Conservation (phyloP, 1,140 invertebrate species). For the Neuroterus valhalla region DNA sequence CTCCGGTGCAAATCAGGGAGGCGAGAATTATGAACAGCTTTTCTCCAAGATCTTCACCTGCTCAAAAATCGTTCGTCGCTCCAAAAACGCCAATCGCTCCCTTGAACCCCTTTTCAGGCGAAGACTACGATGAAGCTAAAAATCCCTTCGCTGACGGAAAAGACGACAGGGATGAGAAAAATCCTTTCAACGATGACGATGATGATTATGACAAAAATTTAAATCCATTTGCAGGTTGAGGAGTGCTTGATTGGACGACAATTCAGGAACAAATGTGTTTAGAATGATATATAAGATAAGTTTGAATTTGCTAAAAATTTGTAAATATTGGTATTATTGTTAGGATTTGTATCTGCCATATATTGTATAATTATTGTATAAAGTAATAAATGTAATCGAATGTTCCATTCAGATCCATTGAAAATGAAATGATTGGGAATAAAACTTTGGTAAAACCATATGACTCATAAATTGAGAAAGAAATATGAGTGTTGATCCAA, state of each 20-base stretch:
- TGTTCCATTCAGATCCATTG: no score
- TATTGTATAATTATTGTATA: no score
- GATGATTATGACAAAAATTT: slow-evolving; percentile 80
- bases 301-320: no score
- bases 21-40: slow-evolving; percentile 61
- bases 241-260: neutral
- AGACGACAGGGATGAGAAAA: slow-evolving; percentile 64
- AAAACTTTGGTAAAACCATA: no score
- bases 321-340: no score
- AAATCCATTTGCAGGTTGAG: slow-evolving; percentile 78
- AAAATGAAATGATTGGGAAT: no score
- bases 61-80: slow-evolving; percentile 64
- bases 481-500: no score
- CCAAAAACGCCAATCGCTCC: slow-evolving; percentile 70
- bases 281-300: no score
- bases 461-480: no score
- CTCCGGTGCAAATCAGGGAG: slow-evolving; percentile 66
- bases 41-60: slow-evolving; percentile 71
- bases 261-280: neutral
- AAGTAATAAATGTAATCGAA: no score
- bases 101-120: slow-evolving; percentile 77
- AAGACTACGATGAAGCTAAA: slow-evolving; percentile 78
- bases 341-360: no score
- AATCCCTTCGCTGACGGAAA: slow-evolving; percentile 78
- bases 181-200: slow-evolving; percentile 70